phyloP scores from a whole-genome alignment of 2,888 invertebrate genomes.

The Cataglyphis albicans region DNA sequence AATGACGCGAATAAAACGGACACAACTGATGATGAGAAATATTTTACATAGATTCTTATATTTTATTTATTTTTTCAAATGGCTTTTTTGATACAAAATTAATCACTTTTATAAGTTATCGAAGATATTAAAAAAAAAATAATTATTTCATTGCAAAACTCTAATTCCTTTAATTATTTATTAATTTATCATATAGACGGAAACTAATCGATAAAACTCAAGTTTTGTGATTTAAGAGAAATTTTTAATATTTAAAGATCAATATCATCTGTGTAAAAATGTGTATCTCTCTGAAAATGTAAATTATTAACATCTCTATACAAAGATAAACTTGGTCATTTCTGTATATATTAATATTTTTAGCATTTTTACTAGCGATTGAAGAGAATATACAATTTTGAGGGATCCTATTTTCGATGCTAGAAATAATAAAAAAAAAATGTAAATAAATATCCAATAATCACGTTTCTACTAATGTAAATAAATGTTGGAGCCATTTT shows the following conservation, averaged over 20 bases:
- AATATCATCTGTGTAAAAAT: not conserved
- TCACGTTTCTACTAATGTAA: not conserved
- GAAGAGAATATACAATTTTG: conserved; percentile 7
- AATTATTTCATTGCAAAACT: not conserved
- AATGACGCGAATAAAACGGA: not conserved
- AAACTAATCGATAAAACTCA: not conserved
- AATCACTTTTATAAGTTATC: not conserved
- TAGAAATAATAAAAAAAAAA: not conserved
- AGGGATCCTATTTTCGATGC: not conserved
- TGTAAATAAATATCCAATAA: not conserved
- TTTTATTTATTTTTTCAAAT: not conserved
- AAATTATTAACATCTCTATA: conserved; percentile 17
- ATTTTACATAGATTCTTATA: not conserved
- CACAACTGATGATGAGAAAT: not conserved
- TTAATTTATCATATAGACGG: not conserved
- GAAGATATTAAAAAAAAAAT: not conserved
- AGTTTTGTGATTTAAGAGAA: not conserved
- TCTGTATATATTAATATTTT: conserved; percentile 2
- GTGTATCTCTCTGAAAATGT: conserved; percentile 7
- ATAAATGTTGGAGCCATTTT: not conserved
- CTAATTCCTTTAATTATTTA: conserved; percentile 15
- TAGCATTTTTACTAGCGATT: not conserved
- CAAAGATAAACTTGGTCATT: not conserved
- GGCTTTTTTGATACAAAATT: not conserved
- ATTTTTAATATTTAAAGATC: not conserved